phyloP scores from a whole-genome alignment of 2,113 vertebrate genomes.

The Amblyornis subalaris region DNA sequence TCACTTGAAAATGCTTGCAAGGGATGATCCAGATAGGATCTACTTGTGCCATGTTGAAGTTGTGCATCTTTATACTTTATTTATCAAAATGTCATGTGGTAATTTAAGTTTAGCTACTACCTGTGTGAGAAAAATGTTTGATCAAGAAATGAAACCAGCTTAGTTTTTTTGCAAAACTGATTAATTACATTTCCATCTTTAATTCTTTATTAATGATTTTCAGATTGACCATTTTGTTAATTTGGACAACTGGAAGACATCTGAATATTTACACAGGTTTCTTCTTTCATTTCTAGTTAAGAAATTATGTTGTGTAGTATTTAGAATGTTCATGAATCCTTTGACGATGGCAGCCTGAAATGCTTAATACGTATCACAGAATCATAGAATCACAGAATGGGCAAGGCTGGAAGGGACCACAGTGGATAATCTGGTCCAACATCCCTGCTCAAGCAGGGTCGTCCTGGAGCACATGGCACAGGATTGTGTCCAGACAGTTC shows the following conservation, averaged over 20 bases:
- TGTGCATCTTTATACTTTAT: neutral
- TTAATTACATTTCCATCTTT: neutral
- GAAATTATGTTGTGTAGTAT: neutral
- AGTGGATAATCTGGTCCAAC: too few relatives aligned
- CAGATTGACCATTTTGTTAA: neutral
- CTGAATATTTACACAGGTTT: neutral
- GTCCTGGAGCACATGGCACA: too few relatives aligned
- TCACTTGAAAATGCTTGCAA: neutral
- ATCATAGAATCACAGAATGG: neutral
- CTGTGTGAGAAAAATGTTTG: neutral
- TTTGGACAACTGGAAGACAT: neutral
- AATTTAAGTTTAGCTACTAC: neutral
- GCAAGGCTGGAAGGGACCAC: neutral
- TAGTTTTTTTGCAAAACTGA: neutral
- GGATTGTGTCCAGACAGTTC: too few relatives aligned
- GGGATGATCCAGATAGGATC: neutral
- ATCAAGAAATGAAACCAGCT: accelerated
- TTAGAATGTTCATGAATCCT: neutral
- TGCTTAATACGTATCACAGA: neutral
- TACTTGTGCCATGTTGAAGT: neutral
- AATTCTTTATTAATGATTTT: neutral
- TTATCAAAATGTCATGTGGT: neutral
- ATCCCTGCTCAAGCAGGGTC: neutral
- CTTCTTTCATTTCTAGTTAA: neutral
- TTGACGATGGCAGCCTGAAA: neutral